phyloP scores from a whole-genome alignment of 2,113 vertebrate genomes.

The Speoplatyrhinus poulsoni region DNA sequence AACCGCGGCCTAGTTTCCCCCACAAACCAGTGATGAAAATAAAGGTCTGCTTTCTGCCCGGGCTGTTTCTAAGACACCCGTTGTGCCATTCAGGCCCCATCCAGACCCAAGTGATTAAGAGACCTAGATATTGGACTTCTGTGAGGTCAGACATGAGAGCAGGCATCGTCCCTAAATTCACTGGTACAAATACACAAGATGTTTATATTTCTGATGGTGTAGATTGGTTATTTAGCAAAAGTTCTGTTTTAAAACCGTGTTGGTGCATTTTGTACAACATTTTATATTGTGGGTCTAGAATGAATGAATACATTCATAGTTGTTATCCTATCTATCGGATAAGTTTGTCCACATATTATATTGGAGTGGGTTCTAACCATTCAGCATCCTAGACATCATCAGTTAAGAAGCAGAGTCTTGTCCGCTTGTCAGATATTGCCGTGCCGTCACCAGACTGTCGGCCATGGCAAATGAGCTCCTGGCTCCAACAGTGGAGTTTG shows the following conservation, averaged over 20 bases:
- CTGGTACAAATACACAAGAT: slow-evolving; percentile 1
- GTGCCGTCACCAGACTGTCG: slow-evolving; percentile 21
- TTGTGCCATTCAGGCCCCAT: slow-evolving; percentile 77
- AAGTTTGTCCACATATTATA: background rate
- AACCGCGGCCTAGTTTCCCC: slow-evolving; percentile 70
- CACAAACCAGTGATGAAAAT: slow-evolving; percentile 74
- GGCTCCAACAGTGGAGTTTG: slow-evolving; percentile 10
- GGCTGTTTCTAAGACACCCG: slow-evolving; percentile 77
- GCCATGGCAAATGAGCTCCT: background rate
- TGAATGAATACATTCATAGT: background rate
- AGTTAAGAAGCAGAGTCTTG: slow-evolving; percentile 3
- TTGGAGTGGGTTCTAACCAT: background rate
- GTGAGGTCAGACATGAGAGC: slow-evolving; percentile 64
- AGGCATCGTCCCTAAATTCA: slow-evolving; percentile 31
- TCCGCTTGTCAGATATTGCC: slow-evolving; percentile 15
- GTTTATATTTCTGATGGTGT: slow-evolving; percentile 1
- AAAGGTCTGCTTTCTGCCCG: slow-evolving; percentile 50
- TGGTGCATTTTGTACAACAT: background rate
- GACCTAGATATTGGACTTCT: slow-evolving; percentile 66
- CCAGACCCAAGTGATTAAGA: slow-evolving; percentile 78
- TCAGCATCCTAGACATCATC: slow-evolving; percentile 3
- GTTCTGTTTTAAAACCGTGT: background rate
- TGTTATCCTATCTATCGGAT: background rate
- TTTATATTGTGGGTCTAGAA: background rate
- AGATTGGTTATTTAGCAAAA: background rate